These are phyloP conservation scores for Antedon mediterranea DNA, from an alignment of 53 echinoderm and acorn worm species.

Conservation along the genomic window DNA sequence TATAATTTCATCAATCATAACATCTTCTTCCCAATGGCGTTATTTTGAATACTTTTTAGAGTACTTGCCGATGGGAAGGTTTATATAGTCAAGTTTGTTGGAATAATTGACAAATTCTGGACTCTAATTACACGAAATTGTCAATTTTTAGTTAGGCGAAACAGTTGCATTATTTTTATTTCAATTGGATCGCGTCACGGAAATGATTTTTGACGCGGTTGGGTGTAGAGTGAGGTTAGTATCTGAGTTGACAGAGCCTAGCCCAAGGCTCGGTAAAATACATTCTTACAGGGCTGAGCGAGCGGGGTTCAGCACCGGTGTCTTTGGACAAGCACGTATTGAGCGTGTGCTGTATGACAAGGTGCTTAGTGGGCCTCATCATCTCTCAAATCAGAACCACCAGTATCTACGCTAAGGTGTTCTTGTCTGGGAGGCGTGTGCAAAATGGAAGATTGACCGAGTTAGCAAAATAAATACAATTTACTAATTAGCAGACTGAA, in stretches of 20 bases:
- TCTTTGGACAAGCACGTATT: not conserved
- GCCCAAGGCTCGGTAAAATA: not conserved
- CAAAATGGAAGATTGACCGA: not conserved
- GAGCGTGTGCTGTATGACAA: not conserved
- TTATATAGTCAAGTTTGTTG: not conserved
- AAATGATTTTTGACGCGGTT: not conserved
- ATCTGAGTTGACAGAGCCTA: not conserved
- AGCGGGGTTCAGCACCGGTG: not conserved
- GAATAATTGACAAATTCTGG: not conserved
- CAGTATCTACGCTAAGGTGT: not conserved
- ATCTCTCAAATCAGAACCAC: not conserved
- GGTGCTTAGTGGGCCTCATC: not conserved
- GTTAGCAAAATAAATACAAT: not conserved
- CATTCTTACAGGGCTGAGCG: not conserved
- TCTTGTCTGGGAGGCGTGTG: not conserved
- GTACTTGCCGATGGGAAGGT: not conserved
- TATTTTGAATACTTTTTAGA: not conserved
- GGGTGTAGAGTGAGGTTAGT: not conserved
- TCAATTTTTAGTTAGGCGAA: not conserved
- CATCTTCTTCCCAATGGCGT: not conserved
- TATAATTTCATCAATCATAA: not conserved
- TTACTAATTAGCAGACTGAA: not conserved
- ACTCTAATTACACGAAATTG: slow-evolving; percentile 1
- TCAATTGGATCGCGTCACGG: not conserved
- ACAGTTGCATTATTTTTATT: not conserved